Conservation (phyloP, 2,888 invertebrate genomes). For the Drosophila anomelani region DNA sequence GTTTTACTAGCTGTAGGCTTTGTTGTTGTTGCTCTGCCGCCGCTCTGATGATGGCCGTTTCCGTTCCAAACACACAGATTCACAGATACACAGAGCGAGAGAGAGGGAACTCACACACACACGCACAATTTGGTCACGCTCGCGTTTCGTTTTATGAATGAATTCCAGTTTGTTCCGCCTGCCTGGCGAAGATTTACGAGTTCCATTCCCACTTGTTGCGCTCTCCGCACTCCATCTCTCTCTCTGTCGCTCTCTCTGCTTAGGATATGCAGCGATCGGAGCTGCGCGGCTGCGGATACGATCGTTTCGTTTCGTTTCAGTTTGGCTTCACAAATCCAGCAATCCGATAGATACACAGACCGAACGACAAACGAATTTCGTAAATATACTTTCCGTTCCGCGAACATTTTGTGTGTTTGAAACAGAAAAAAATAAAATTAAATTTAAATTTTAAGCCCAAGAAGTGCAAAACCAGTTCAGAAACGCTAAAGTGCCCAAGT, state of each 20-base stretch:
- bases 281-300: slow-evolving; percentile 62
- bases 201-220: slow-evolving; percentile 65
- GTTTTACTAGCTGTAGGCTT: slow-evolving; percentile 72
- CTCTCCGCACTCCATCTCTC: slow-evolving; percentile 37
- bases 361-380: slow-evolving; percentile 51
- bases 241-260: slow-evolving; percentile 69
- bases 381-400: slow-evolving; percentile 55
- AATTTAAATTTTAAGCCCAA: slow-evolving; percentile 60
- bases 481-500: slow-evolving; percentile 36
- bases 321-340: slow-evolving; percentile 81
- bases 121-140: slow-evolving; percentile 15
- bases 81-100: slow-evolving; percentile 18
- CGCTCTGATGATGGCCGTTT: slow-evolving; percentile 84
- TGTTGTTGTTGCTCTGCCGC: slow-evolving; percentile 64
- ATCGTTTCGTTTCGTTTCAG: slow-evolving; percentile 84
- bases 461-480: slow-evolving; percentile 43
- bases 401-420: slow-evolving; percentile 24
- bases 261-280: slow-evolving; percentile 76
- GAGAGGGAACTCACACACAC: slow-evolving; percentile 13
- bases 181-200: slow-evolving; percentile 56
- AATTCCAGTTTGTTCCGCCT: slow-evolving; percentile 72
- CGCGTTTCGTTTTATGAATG: slow-evolving; percentile 71
- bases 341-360: slow-evolving; percentile 83
- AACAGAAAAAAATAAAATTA: slow-evolving; percentile 27
- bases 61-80: slow-evolving; percentile 72